Percentiles rank a stretch among this genome's conserved stretches.
These are phyloP conservation scores for Leptinotarsa juncta DNA, from an alignment of 2,888 invertebrate genomes.

Conservation along the genomic window DNA sequence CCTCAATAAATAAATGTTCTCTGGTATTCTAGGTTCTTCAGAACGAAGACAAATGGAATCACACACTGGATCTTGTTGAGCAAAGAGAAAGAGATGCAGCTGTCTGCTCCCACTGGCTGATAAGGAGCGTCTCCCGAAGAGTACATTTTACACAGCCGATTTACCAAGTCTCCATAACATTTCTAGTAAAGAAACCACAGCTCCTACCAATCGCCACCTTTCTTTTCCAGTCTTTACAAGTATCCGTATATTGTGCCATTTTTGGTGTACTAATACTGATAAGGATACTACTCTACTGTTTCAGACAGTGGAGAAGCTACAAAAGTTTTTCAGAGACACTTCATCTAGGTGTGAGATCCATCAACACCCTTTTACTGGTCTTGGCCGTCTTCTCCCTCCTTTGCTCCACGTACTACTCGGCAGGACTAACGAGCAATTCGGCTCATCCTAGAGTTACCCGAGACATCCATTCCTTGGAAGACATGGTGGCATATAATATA, in stretches of 20 bases:
- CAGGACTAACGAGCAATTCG: constrained; percentile 6
- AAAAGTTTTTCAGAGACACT: not conserved
- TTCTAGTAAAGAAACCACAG: constrained; percentile 17
- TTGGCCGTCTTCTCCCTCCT: constrained; percentile 12
- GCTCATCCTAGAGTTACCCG: not conserved
- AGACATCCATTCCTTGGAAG: not conserved
- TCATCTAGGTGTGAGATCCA: not conserved
- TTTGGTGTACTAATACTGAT: not conserved
- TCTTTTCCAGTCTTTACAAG: not conserved
- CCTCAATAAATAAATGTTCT: not conserved
- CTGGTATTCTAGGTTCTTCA: not conserved
- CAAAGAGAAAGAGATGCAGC: constrained; percentile 8
- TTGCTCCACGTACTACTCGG: constrained; percentile 15
- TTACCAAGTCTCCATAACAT: not conserved
- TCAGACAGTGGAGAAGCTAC: not conserved
- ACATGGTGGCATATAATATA: constrained; percentile 3
- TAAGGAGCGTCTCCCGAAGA: not conserved
- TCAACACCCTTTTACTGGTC: constrained; percentile 3
- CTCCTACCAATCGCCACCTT: not conserved
- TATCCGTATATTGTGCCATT: not conserved
- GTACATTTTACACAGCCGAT: not conserved
- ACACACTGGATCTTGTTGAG: constrained; percentile 2
- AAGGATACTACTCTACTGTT: not conserved
- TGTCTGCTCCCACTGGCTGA: constrained; percentile 9
- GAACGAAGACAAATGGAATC: constrained; percentile 9